Percentiles rank a stretch among this genome's conserved stretches.
Evolutionary conservation across 2,888 invertebrate genomes (phyloP).

Genomic region (Agonopterix heracliana): DNA sequence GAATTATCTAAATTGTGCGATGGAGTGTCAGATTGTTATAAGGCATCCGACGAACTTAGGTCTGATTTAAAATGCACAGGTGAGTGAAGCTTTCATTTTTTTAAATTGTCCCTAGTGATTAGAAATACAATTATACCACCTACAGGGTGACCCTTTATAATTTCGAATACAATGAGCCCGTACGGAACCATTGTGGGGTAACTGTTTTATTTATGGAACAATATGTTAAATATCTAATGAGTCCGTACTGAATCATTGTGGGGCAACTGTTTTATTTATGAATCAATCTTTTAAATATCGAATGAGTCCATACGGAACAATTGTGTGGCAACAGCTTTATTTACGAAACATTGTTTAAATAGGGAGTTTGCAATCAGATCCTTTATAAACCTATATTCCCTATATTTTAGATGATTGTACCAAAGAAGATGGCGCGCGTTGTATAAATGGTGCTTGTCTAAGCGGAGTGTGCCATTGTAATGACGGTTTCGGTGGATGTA

Average conservation of each 20-base stretch:
- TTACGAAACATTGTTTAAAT: no score
- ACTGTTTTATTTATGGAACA: no score
- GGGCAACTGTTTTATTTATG: no score
- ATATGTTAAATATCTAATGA: no score
- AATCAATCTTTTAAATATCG: no score
- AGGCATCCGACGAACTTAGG: slow-evolving; percentile 93
- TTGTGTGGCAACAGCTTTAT: no score
- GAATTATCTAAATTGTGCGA: slow-evolving; percentile 97
- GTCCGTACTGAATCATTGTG: no score
- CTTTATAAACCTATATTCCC: background rate
- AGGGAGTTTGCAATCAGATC: no score
- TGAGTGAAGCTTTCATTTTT: slow-evolving; percentile 58
- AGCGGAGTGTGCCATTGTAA: slow-evolving; percentile 96
- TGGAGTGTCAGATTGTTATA: slow-evolving; percentile 91
- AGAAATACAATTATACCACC: background rate
- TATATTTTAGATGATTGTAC: slow-evolving; percentile 88
- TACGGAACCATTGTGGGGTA: no score
- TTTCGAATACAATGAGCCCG: no score
- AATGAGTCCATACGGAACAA: no score
- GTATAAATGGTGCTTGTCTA: slow-evolving; percentile 95
- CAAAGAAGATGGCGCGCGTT: slow-evolving; percentile 91
- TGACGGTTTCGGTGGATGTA: slow-evolving; percentile 95
- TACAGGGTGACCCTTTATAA: background rate
- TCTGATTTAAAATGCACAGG: slow-evolving; percentile 95
- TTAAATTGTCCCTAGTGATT: background rate